Percentiles rank a stretch among this genome's conserved stretches.
phyloP scores from a whole-genome alignment of 2,113 vertebrate species.

The Ageneiosus marmoratus region DNA sequence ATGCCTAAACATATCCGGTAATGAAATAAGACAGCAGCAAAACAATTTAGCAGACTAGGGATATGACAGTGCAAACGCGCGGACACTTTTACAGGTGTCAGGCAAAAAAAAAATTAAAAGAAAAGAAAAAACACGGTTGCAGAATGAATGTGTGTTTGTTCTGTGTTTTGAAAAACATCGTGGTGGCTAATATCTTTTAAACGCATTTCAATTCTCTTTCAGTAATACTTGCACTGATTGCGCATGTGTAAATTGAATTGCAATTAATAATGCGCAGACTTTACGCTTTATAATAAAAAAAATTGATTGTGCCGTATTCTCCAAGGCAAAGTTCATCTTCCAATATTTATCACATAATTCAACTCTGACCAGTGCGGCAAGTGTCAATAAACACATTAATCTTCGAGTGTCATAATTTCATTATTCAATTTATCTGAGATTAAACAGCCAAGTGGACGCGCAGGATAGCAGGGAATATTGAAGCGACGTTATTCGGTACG shows the following conservation, averaged over 20 bases:
- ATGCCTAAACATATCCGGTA: not conserved
- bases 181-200: not conserved
- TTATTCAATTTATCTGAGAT: conserved; percentile 27
- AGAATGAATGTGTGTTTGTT: not conserved
- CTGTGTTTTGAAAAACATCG: not conserved
- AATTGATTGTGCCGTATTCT: conserved; percentile 13
- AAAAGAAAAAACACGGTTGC: too few relatives aligned
- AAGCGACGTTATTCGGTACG: not conserved
- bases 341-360: conserved; percentile 44
- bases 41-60: not conserved
- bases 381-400: conserved; percentile 43
- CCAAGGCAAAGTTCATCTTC: conserved; percentile 23
- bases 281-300: not conserved
- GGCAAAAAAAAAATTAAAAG: not conserved
- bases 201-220: not conserved
- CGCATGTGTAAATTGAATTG: not conserved
- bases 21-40: not conserved
- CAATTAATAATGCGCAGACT: conserved; percentile 2
- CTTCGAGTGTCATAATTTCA: conserved; percentile 27
- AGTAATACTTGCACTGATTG: not conserved
- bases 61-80: not conserved
- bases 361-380: not conserved
- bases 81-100: not conserved
- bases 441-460: not conserved
- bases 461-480: not conserved